Conservation (phyloP, 1,140 invertebrate species). For the Heliconius eleuchia region DNA sequence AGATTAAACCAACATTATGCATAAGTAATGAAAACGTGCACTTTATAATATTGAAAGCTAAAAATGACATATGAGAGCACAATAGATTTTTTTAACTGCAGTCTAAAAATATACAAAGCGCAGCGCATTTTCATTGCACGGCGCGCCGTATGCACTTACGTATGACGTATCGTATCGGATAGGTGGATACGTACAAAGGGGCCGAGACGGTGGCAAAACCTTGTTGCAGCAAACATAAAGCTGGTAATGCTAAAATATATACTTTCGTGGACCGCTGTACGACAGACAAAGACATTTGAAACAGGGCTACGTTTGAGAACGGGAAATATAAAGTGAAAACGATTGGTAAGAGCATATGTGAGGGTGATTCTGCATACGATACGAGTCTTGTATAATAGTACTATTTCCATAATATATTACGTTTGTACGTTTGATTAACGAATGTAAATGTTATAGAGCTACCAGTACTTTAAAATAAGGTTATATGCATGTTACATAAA, state of each 20-base stretch:
- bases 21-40: slow-evolving; percentile 11
- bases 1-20: neutral
- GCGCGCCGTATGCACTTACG: slow-evolving; percentile 34
- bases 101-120: slow-evolving; percentile 39
- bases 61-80: slow-evolving; percentile 34
- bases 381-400: neutral
- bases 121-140: slow-evolving; percentile 36
- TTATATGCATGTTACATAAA: neutral
- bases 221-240: slow-evolving; percentile 30
- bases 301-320: slow-evolving; percentile 55
- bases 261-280: slow-evolving; percentile 26
- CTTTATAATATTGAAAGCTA: slow-evolving; percentile 26
- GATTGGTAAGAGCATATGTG: neutral
- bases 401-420: no score
- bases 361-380: neutral
- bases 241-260: slow-evolving; percentile 19
- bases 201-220: slow-evolving; percentile 17
- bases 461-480: no score
- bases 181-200: slow-evolving; percentile 33
- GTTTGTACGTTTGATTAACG: no score
- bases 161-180: slow-evolving; percentile 37
- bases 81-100: slow-evolving; percentile 41
- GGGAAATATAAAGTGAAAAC: slow-evolving; percentile 26
- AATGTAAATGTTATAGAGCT: neutral
- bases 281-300: slow-evolving; percentile 53